phyloP scores from a whole-genome alignment of 2,113 vertebrate genomes.

The Crotalus helleri region DNA sequence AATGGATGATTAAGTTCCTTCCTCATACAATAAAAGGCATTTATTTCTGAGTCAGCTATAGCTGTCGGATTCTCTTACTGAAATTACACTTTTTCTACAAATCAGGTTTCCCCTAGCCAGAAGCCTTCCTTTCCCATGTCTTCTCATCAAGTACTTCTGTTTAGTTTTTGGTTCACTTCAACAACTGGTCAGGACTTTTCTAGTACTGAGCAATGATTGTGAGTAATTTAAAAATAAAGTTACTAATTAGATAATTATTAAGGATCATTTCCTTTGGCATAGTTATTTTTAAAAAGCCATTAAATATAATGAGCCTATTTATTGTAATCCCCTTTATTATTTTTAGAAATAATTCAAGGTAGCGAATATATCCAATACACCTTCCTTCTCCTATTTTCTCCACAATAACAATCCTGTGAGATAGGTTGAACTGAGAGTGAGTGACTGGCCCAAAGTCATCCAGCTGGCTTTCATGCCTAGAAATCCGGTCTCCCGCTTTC shows the following conservation, averaged over 20 bases:
- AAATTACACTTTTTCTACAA: neutral
- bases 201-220: neutral
- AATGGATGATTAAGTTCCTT: neutral
- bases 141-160: neutral
- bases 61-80: neutral
- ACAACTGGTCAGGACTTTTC: neutral
- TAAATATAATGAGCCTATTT: neutral
- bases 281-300: neutral
- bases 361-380: neutral
- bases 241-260: neutral
- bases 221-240: neutral
- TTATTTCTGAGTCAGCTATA: neutral
- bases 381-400: neutral
- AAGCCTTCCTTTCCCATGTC: neutral
- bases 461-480: neutral
- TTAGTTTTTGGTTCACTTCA: neutral
- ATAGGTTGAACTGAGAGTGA: neutral
- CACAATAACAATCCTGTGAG: neutral
- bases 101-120: neutral
- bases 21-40: neutral
- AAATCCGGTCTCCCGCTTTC: neutral
- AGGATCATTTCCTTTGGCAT: neutral
- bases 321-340: neutral
- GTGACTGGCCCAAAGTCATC: neutral
- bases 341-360: neutral